Evolutionary conservation across 1,140 invertebrate species (phyloP), one percentile per base, ranked within the genome.

Genomic region (Megathymus violae): DNA sequence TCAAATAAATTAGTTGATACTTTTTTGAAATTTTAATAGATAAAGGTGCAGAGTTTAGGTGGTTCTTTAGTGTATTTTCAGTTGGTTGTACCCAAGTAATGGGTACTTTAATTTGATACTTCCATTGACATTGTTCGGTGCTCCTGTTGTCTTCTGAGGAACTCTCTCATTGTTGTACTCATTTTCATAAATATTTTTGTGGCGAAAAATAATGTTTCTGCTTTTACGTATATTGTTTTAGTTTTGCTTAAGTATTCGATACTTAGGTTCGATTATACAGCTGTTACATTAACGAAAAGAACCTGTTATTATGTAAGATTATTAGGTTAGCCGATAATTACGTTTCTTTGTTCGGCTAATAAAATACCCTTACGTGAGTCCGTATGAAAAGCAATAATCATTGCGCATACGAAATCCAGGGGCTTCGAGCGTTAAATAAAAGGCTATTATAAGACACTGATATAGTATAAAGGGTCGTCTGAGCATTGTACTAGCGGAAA

Each of bases 321-420:
- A 41, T 54, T 36, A 54, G 41, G 50, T 54, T 54, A 54, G 34
- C 36, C 36, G 36, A 56, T 56, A 43, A 56, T 56, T 56, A 41
- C 13, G 19, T 56, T 56, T 56, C 36, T 27, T 56, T 56, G 36
- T 43, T 14, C 38, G 38, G 19, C 9, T 56, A 56, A 56, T 56
- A 51, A 31, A 48, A 51, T 36, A 36, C 38, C 38, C 40, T 41
- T 47, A 41, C 19, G 36, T 41, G 51, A 27, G 51, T 41, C 36
- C 22, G 13, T 19, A 25, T n/a, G 36, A 54, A 43, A 16, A 41
- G 19, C 15, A 54, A 41, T 54, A 54, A 41, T 41, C 17, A 41
- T 19, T 40, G 51, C 13, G 51, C 51, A 54, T 41, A 41, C 36
- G 25, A 41, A 54, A 54, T 41, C 17, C 19, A 14, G 5, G 13